Conservation (phyloP, 2,888 invertebrate genomes). For the Callyntrura sp. region DNA sequence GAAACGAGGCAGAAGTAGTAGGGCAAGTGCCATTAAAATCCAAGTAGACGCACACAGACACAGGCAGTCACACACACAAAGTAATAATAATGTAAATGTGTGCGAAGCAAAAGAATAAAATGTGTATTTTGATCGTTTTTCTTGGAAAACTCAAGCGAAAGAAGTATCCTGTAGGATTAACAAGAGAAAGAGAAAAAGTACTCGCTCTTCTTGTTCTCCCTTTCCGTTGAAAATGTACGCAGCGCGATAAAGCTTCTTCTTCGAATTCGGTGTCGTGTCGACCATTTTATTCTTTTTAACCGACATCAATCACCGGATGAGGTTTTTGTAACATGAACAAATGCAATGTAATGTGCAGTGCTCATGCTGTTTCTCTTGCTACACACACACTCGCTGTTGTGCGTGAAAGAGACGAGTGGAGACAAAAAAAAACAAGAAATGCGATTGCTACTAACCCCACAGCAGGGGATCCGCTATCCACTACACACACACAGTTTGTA, state of each 20-base stretch:
- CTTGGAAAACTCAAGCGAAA: neutral
- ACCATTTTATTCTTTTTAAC: conserved; percentile 69
- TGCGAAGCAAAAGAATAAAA: conserved; percentile 26
- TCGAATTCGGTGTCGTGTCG: conserved; percentile 51
- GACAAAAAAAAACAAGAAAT: conserved; percentile 26
- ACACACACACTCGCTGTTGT: neutral
- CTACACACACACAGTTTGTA: neutral
- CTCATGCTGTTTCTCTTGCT: neutral
- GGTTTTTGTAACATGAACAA: conserved; percentile 71
- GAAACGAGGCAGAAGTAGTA: neutral
- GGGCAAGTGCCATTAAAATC: conserved; percentile 67
- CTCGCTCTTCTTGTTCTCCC: neutral
- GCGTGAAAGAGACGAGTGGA: neutral
- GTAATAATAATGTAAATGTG: conserved; percentile 60
- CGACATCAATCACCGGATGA: conserved; percentile 77
- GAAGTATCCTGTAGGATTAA: conserved; percentile 59
- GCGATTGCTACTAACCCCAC: conserved; percentile 61
- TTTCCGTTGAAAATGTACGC: conserved; percentile 12
- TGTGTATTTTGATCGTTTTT: conserved; percentile 18
- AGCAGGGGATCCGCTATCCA: conserved; percentile 67
- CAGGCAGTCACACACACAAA: conserved; percentile 35
- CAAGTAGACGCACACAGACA: conserved; percentile 1
- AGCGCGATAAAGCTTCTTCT: conserved; percentile 68
- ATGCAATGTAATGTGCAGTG: conserved; percentile 42
- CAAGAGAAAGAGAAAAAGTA: conserved; percentile 27